Evolutionary conservation across 1,140 invertebrate species (phyloP).

Genomic region (Akabosia matsudoensis): DNA sequence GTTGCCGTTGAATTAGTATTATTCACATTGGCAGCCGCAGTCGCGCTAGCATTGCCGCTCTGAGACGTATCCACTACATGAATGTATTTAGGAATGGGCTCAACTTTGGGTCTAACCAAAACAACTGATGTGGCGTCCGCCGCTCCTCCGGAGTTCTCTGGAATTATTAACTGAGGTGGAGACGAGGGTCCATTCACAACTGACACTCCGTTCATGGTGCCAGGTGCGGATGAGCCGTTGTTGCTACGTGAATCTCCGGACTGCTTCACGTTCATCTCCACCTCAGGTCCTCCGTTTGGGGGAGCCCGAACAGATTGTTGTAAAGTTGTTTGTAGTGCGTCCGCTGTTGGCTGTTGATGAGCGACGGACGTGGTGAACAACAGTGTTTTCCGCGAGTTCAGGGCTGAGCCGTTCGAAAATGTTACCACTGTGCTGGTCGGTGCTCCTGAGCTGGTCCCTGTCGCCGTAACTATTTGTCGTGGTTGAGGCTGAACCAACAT

Average conservation of each 20-base stretch:
- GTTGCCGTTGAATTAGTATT: neutral
- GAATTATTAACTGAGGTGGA: conserved; percentile 46
- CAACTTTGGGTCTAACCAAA: conserved; percentile 38
- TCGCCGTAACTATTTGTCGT: conserved; percentile 30
- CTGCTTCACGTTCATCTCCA: neutral
- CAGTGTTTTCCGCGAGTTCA: conserved; percentile 37
- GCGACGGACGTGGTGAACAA: conserved; percentile 32
- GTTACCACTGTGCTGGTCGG: conserved; percentile 30
- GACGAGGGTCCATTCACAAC: conserved; percentile 39
- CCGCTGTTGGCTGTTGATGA: conserved; percentile 7
- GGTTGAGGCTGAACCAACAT: conserved; percentile 25
- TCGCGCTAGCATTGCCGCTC: neutral
- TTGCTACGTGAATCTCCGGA: neutral
- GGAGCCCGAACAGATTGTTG: neutral
- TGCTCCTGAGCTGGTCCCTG: conserved; percentile 6
- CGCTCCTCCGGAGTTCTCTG: conserved; percentile 40
- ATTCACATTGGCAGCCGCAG: neutral
- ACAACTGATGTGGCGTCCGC: conserved; percentile 28
- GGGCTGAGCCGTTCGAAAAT: conserved; percentile 3
- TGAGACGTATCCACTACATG: conserved; percentile 35
- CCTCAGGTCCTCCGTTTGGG: neutral
- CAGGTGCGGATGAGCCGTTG: neutral
- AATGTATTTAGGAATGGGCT: conserved; percentile 40
- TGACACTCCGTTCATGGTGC: conserved; percentile 35
- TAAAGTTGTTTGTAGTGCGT: conserved; percentile 5